A percentile compares a stretch with the other conserved stretches of the same genome.
Conservation (phyloP, 2,888 invertebrate species). For the Metallyticus violacea region DNA sequence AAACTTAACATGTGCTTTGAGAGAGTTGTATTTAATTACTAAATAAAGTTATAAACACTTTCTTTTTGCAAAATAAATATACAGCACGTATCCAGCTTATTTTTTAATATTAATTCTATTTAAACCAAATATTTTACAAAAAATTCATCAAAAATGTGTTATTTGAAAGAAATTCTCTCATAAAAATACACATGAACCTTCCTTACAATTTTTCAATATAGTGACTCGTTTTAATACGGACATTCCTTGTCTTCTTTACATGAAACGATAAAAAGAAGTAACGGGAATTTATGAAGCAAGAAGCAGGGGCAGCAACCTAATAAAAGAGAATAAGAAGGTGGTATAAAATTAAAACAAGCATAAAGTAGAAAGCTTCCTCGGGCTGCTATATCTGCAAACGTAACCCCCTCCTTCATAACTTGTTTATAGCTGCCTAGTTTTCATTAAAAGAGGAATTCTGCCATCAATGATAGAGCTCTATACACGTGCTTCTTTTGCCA, state of each 20-base stretch:
- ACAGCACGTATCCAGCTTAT: too few relatives aligned
- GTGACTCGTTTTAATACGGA: not conserved
- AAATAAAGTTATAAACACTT: too few relatives aligned
- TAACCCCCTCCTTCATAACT: not conserved
- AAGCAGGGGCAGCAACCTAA: not conserved
- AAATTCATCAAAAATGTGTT: too few relatives aligned
- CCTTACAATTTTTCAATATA: not conserved
- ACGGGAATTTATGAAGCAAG: not conserved
- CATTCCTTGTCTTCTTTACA: not conserved
- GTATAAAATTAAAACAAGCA: not conserved
- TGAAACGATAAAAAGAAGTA: not conserved
- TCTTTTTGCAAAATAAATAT: too few relatives aligned
- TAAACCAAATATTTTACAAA: too few relatives aligned
- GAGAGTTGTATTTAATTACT: too few relatives aligned
- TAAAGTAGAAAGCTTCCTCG: not conserved
- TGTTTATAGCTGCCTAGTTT: not conserved
- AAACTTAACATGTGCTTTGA: too few relatives aligned
- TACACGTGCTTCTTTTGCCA: not conserved
- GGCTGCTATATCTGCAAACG: not conserved
- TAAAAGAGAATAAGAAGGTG: not conserved
- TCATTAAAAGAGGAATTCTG: not conserved
- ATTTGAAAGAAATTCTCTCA: too few relatives aligned
- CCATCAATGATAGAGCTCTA: not conserved
- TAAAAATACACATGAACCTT: too few relatives aligned
- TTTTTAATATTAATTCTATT: too few relatives aligned